Conservation (phyloP, 37 sponge, comb jelly and placozoan species). For the Hexactinellida sp. region DNA sequence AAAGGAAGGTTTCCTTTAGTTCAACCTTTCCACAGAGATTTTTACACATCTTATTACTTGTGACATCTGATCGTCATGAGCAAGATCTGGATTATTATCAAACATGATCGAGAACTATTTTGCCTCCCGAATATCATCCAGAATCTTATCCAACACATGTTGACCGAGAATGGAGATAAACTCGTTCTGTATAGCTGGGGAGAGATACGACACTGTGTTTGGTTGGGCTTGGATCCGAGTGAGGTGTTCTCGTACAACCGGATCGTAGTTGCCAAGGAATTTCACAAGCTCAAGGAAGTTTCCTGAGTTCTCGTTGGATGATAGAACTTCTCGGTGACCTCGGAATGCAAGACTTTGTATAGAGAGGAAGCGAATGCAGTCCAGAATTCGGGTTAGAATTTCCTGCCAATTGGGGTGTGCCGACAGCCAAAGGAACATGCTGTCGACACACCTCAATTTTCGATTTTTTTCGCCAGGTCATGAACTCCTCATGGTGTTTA, state of each 20-base stretch:
- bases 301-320: neutral
- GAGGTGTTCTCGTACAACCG: neutral
- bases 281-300: conserved; percentile 3
- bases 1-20: neutral
- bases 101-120: neutral
- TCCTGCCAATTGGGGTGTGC: neutral
- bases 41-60: neutral
- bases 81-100: neutral
- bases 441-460: too few species aligned
- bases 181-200: neutral
- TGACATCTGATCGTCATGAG: neutral
- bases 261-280: conserved; percentile 3
- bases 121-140: neutral
- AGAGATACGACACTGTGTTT: neutral
- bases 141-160: neutral
- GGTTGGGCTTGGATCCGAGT: neutral
- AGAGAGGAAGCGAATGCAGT: neutral
- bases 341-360: neutral
- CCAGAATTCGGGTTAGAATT: neutral
- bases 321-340: neutral
- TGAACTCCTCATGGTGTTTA: too few species aligned
- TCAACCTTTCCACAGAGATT: neutral
- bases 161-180: neutral
- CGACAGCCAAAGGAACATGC: too few species aligned
- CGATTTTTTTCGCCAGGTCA: too few species aligned